phyloP scores from a whole-genome alignment of 1,140 invertebrate species.

The Panulirus ornatus region DNA sequence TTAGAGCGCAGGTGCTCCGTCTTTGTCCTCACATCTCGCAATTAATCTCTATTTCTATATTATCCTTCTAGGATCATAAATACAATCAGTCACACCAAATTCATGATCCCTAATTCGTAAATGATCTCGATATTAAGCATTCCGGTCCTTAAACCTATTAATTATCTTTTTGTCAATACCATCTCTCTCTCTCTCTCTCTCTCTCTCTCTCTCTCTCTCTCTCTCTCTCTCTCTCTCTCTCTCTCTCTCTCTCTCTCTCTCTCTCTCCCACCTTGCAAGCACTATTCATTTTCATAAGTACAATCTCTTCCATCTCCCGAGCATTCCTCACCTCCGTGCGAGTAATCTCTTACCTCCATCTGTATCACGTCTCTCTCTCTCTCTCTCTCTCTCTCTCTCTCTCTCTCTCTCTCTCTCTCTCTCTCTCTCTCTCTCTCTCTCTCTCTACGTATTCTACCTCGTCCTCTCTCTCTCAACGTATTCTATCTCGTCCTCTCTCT shows the following conservation, averaged over 20 bases:
- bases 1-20: too few relatives aligned
- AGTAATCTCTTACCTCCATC: not conserved
- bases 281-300: too few relatives aligned
- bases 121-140: too few relatives aligned
- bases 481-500: not conserved
- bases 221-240: not conserved
- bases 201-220: not conserved
- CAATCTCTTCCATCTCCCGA: not conserved
- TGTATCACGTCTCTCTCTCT: conserved; percentile 28
- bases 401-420: conserved; percentile 32
- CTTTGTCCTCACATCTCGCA: too few relatives aligned
- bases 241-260: conserved; percentile 8
- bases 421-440: not conserved
- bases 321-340: too few relatives aligned
- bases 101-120: too few relatives aligned
- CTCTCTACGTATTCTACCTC: not conserved
- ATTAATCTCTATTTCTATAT: too few relatives aligned
- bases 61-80: too few relatives aligned
- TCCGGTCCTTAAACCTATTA: too few relatives aligned
- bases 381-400: not conserved
- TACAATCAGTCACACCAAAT: too few relatives aligned
- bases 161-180: too few relatives aligned
- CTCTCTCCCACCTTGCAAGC: conserved; percentile 17
- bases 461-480: too few relatives aligned
- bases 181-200: conserved; percentile 31